A percentile compares a stretch with the other conserved stretches of the same genome.
These are phyloP conservation scores for Gulo gulo DNA, from an alignment of 2,113 vertebrate genomes.

Conservation along the genomic window DNA sequence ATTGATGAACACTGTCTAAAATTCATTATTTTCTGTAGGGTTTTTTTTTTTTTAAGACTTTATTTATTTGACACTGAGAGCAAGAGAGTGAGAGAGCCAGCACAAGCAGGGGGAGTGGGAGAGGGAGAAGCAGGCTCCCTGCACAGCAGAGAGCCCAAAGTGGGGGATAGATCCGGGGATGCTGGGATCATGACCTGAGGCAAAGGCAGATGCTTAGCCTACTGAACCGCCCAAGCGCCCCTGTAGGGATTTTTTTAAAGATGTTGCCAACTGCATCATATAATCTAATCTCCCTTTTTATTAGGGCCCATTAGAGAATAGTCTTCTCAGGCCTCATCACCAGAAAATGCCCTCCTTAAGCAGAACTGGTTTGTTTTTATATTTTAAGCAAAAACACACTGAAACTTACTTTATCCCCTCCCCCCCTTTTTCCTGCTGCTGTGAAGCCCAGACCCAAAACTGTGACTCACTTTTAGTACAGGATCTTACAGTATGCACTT, in stretches of 20 bases:
- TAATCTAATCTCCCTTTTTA: background rate
- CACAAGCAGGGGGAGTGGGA: background rate
- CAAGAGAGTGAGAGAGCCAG: background rate
- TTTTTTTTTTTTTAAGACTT: constrained; percentile 3
- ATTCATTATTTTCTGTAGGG: background rate
- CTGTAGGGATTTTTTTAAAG: constrained; percentile 16
- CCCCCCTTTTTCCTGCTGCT: background rate
- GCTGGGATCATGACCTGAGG: background rate
- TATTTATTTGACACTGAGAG: background rate
- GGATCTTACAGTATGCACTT: background rate
- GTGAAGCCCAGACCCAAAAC: background rate
- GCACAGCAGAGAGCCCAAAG: background rate
- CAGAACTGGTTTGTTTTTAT: background rate
- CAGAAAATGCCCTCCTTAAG: constrained; percentile 1
- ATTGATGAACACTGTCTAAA: background rate
- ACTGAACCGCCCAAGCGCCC: background rate
- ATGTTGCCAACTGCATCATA: background rate
- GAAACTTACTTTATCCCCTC: background rate
- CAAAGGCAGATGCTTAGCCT: background rate
- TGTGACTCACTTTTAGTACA: background rate
- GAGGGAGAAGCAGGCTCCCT: background rate
- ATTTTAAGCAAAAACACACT: constrained; percentile 24
- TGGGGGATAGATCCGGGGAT: background rate
- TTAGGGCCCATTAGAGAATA: background rate
- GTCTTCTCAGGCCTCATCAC: constrained; percentile 5